Percentiles rank a stretch among this genome's conserved stretches.
Evolutionary conservation across 2,797 vertebrate species (phyloP).

Genomic region (Schizopygopsis malacanthus): DNA sequence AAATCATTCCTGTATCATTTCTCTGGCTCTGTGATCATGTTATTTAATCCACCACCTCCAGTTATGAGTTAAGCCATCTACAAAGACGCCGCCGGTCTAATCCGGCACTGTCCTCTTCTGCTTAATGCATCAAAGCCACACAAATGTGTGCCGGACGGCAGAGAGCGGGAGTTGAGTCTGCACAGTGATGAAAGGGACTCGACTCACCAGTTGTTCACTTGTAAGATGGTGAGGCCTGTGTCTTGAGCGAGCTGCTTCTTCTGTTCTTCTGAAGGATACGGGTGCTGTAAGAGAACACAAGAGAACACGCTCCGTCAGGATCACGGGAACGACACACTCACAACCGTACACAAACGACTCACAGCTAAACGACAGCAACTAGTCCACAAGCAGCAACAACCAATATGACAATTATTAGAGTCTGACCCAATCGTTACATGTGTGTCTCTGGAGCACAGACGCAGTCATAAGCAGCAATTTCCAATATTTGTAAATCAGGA

Average conservation of each 20-base stretch:
- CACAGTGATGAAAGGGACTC: constrained; percentile 66
- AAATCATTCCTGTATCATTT: constrained; percentile 99
- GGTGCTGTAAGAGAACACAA: constrained; percentile 84
- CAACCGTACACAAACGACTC: neutral
- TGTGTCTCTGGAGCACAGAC: too few species aligned
- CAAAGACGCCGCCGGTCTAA: constrained; percentile 93
- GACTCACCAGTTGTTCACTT: constrained; percentile 99
- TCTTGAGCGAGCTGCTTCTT: constrained; percentile 99
- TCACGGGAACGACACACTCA: neutral
- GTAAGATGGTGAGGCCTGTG: constrained; percentile 99
- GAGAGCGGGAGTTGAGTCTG: neutral
- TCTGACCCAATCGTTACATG: too few species aligned
- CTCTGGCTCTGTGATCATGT: constrained; percentile 99
- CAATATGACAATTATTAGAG: neutral
- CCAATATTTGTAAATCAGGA: too few species aligned
- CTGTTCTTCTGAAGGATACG: constrained; percentile 99
- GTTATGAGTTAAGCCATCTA: constrained; percentile 95
- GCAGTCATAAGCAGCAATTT: too few species aligned
- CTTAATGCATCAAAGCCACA: neutral
- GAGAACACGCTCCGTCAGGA: constrained; percentile 17
- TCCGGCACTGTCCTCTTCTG: constrained; percentile 72
- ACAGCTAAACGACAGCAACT: neutral
- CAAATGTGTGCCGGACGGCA: neutral
- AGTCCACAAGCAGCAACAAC: neutral
- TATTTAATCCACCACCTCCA: constrained; percentile 97